phyloP scores from a whole-genome alignment of 2,888 invertebrate genomes.

The Cephus spinipes region DNA sequence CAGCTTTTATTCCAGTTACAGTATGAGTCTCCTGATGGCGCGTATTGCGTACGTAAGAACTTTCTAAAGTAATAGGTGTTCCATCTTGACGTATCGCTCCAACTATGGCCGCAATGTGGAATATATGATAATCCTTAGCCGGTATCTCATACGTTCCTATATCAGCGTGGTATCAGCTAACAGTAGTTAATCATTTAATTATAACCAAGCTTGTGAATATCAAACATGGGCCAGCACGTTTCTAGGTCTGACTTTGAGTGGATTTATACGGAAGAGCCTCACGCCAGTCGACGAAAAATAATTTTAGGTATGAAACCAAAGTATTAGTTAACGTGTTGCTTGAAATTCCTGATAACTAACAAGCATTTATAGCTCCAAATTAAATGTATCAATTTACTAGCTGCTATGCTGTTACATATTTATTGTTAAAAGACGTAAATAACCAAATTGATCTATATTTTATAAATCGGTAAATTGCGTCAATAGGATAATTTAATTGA shows the following conservation, averaged over 20 bases:
- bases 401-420: not conserved
- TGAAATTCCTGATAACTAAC: not conserved
- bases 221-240: conserved; percentile 91
- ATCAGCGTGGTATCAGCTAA: not conserved
- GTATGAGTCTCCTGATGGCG: not conserved
- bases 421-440: not conserved
- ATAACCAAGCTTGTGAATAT: not conserved
- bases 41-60: not conserved
- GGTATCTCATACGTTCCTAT: not conserved
- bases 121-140: not conserved
- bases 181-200: not conserved
- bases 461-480: not conserved
- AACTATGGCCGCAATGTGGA: not conserved
- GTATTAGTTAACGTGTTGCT: not conserved
- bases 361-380: not conserved
- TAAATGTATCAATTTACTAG: not conserved
- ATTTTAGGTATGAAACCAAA: conserved; percentile 80
- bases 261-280: conserved; percentile 97
- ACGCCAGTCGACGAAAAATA: conserved; percentile 91
- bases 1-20: not conserved
- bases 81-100: not conserved
- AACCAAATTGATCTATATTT: not conserved
- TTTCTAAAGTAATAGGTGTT: not conserved
- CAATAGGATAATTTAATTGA: not conserved
- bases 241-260: conserved; percentile 97